These are phyloP conservation scores for Chymomyza amoena DNA, from an alignment of 2,888 invertebrate genomes.

Conservation along the genomic window DNA sequence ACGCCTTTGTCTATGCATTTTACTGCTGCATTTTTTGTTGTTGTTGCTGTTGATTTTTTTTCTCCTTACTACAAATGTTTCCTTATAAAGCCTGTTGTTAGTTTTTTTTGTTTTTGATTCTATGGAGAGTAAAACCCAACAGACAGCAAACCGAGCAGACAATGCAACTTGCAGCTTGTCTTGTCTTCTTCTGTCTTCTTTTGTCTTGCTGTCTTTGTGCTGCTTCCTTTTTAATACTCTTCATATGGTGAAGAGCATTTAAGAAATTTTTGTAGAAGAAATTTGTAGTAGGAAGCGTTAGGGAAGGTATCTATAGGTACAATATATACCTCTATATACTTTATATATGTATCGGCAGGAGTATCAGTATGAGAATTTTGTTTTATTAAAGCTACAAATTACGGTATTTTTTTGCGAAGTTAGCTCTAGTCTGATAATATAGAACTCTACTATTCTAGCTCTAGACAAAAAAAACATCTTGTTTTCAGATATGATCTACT, in stretches of 20 bases:
- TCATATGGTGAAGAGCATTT: neutral
- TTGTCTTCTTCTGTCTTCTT: neutral
- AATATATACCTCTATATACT: too few species aligned
- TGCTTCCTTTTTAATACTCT: slow-evolving; percentile 1
- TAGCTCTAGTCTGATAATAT: too few species aligned
- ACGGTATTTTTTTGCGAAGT: too few species aligned
- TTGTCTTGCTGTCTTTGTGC: neutral
- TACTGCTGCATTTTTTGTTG: slow-evolving; percentile 18
- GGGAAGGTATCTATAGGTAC: too few species aligned
- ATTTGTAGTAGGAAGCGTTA: neutral
- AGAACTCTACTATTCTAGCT: too few species aligned
- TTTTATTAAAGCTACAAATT: too few species aligned
- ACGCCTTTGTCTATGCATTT: slow-evolving; percentile 13
- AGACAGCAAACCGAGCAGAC: slow-evolving; percentile 44
- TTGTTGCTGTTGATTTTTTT: slow-evolving; percentile 2
- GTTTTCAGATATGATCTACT: too few species aligned
- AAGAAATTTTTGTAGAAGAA: neutral
- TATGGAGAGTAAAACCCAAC: neutral
- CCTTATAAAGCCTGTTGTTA: slow-evolving; percentile 31
- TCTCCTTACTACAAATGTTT: slow-evolving; percentile 8
- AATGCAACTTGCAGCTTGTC: slow-evolving; percentile 13
- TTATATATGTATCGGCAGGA: too few species aligned
- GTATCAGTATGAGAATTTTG: too few species aligned
- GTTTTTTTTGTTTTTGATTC: neutral
- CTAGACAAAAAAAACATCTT: too few species aligned